Base-by-base conservation (phyloP, 2,797 vertebrate species). In the Micrastur ruficollis region DNA sequence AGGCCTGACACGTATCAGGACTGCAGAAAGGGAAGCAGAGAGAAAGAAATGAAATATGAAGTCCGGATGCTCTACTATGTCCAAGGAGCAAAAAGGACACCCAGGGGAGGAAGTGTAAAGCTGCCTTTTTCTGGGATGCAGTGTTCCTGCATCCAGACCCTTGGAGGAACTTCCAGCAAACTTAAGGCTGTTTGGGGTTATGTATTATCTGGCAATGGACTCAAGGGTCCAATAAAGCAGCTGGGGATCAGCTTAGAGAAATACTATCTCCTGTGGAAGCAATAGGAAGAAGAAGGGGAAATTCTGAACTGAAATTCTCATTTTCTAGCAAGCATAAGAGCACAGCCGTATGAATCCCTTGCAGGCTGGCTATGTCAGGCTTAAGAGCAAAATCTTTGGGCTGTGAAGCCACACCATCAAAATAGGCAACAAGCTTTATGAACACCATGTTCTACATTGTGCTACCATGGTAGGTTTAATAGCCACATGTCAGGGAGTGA, bases 211-310 rank as follows among this genome's bases (percentile, higher is more conserved):
- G 88, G 38, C 73, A 58, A 3, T n/a, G 26, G 47, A 73, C 85
- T 81, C 87, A 12, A 53, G 91, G 47, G 94, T 22, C 55, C 67
- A 84, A 63, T 93, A 89, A 84, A 72, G 55, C 90, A 95, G 85
- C 93, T 95, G 87, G 80, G 55, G 74, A 94, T 95, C 94, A 76
- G 73, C 62, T 93, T 86, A 95, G 82, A 93, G 94, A 95, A 97
- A 95, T 52, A 55, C 21, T 90, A 31, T 93, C 94, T 96, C 47
- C 59, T 86, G 61, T 90, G 59, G 66, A 95, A 92, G 55, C 70
- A 86, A 46, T 32, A 65, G 74, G 92, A 87, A 94, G 59, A 85
- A 92, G 67, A 89, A 88, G 66, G 9, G 49, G 58, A 91, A 81
- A 83, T 81, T 93, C 80, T 79, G 70, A 90, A 72, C 19, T 46